A percentile compares a stretch with the other conserved stretches of the same genome.
Evolutionary conservation across 2,113 vertebrate species (phyloP).

Genomic region (Podilymbus podiceps): DNA sequence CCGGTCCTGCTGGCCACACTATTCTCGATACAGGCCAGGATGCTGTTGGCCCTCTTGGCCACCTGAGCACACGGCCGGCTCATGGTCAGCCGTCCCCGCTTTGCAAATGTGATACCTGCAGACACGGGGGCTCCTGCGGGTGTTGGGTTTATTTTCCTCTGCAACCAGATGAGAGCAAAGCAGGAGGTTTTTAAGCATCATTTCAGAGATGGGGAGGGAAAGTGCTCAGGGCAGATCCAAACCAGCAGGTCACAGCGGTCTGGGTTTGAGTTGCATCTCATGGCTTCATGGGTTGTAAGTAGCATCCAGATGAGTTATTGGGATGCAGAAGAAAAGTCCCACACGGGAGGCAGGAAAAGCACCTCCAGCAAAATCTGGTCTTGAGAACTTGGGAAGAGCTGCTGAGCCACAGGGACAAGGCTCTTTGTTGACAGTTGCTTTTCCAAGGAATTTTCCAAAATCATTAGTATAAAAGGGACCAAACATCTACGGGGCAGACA

Average conservation of each 20-base stretch:
- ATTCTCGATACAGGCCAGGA: no score
- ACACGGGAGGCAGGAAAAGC: not conserved
- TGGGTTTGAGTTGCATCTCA: not conserved
- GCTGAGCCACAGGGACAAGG: not conserved
- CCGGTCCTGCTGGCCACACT: no score
- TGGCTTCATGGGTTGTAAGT: not conserved
- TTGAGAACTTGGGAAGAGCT: not conserved
- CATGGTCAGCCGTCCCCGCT: no score
- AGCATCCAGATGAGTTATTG: not conserved
- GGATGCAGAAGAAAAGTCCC: not conserved
- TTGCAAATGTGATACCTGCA: not conserved
- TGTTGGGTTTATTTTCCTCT: not conserved
- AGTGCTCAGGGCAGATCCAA: not conserved
- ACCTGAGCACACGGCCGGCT: no score
- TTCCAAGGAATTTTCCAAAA: not conserved
- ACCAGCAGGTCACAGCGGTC: accelerated
- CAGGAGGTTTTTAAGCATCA: not conserved
- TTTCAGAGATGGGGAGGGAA: not conserved
- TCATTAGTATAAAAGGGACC: not conserved
- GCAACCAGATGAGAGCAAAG: not conserved
- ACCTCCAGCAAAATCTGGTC: not conserved
- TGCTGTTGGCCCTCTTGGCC: no score
- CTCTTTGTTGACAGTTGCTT: not conserved
- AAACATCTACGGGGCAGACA: not conserved
- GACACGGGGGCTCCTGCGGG: not conserved